Conservation (phyloP, 2,797 vertebrate species). For the Micrastur ruficollis region DNA sequence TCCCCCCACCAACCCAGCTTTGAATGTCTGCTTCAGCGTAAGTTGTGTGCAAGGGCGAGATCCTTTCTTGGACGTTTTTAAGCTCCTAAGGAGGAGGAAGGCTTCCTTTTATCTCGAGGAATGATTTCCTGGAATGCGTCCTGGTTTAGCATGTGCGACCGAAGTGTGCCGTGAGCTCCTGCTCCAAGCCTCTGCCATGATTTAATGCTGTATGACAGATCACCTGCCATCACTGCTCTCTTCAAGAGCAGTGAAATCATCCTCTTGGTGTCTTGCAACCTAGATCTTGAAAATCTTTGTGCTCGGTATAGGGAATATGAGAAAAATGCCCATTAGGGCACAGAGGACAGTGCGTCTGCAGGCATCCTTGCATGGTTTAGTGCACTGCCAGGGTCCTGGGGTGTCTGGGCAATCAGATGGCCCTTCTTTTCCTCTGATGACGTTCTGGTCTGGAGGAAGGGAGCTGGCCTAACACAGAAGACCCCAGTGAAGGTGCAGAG, state of each 20-base stretch:
- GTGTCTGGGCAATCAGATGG: neutral
- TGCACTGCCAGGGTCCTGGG: neutral
- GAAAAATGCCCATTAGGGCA: neutral
- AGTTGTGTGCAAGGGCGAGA: neutral
- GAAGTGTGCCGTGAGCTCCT: fast-evolving
- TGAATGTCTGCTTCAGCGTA: fast-evolving
- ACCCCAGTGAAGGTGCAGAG: neutral
- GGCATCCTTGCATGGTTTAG: neutral
- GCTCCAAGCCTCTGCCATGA: neutral
- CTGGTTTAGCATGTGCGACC: neutral
- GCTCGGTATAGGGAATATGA: fast-evolving
- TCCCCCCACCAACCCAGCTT: neutral
- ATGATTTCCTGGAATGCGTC: neutral
- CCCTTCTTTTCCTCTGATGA: too few relatives aligned
- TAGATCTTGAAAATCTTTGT: neutral
- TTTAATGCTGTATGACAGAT: neutral
- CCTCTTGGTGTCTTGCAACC: neutral
- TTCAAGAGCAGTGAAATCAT: fast-evolving
- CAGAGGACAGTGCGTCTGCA: too few relatives aligned
- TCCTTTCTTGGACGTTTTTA: neutral
- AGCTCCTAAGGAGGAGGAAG: neutral
- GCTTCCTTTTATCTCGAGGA: neutral
- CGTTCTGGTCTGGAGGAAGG: neutral
- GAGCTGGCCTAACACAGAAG: neutral
- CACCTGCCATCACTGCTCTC: neutral